Evolutionary conservation across 2,797 vertebrate species (phyloP).

Genomic region (Urocyon cinereoargenteus): DNA sequence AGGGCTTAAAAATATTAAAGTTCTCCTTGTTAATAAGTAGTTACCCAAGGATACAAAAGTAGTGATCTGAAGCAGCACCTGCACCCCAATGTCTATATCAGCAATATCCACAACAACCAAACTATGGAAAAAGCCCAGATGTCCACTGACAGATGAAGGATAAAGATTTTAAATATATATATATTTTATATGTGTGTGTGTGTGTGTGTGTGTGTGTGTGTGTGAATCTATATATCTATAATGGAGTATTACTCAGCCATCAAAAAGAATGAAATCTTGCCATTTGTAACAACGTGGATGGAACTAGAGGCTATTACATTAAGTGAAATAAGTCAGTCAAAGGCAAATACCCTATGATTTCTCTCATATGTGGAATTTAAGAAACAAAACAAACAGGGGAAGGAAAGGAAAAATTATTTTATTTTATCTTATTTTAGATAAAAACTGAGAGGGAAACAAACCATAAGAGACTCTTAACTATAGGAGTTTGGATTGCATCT

Average conservation of each 20-base stretch:
- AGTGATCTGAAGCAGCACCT: background rate
- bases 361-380: background rate
- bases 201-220: too few species aligned
- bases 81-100: background rate
- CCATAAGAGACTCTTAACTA: background rate
- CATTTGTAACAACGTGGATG: background rate
- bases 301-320: background rate
- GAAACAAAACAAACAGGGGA: background rate
- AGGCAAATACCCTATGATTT: background rate
- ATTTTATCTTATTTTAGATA: background rate
- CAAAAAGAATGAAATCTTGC: background rate
- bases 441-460: background rate
- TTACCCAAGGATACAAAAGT: background rate
- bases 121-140: background rate
- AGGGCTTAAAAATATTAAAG: background rate
- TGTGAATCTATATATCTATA: too few species aligned
- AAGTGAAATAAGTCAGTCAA: background rate
- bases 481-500: background rate
- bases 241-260: background rate
- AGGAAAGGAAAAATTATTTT: background rate
- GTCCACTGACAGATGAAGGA: background rate
- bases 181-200: too few species aligned
- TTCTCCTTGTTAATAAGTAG: background rate
- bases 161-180: background rate
- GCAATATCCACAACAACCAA: background rate